Conservation (phyloP, 35 echinoderm and acorn worm species). For the Lytechinus variegatus region DNA sequence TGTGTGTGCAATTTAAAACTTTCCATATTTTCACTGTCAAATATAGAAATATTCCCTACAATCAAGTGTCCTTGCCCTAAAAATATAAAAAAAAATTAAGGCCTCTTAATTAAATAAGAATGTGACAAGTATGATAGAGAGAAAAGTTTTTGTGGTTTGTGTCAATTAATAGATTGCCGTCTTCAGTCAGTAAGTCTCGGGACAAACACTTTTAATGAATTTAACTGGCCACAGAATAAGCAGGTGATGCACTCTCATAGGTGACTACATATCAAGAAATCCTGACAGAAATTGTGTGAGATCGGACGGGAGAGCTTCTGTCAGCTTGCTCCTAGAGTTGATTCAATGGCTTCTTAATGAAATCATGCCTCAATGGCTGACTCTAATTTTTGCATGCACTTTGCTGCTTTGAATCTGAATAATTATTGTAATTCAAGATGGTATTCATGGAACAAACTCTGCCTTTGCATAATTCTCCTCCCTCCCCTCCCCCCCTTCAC, state of each 20-base stretch:
- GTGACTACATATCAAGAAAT: background rate
- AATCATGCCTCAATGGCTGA: background rate
- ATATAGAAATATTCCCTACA: too few relatives aligned
- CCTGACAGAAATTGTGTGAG: background rate
- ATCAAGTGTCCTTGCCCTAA: too few relatives aligned
- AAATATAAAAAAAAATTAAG: too few relatives aligned
- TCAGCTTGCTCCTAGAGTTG: background rate
- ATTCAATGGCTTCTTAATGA: background rate
- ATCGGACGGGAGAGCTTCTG: background rate
- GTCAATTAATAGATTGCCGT: background rate
- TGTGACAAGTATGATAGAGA: too few relatives aligned
- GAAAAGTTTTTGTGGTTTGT: too few relatives aligned
- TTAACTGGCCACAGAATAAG: background rate
- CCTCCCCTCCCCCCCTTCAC: too few relatives aligned
- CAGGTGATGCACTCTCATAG: background rate
- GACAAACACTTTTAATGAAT: constrained; percentile 12
- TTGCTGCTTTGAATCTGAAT: background rate
- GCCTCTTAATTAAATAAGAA: too few relatives aligned
- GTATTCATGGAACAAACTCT: too few relatives aligned
- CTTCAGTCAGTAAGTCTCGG: background rate
- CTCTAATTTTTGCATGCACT: background rate
- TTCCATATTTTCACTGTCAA: too few relatives aligned
- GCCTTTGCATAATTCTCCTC: too few relatives aligned
- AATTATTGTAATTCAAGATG: background rate
- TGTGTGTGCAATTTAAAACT: too few relatives aligned